phyloP scores from a whole-genome alignment of 2,797 vertebrate species.

The Sphenopsis melanotis region DNA sequence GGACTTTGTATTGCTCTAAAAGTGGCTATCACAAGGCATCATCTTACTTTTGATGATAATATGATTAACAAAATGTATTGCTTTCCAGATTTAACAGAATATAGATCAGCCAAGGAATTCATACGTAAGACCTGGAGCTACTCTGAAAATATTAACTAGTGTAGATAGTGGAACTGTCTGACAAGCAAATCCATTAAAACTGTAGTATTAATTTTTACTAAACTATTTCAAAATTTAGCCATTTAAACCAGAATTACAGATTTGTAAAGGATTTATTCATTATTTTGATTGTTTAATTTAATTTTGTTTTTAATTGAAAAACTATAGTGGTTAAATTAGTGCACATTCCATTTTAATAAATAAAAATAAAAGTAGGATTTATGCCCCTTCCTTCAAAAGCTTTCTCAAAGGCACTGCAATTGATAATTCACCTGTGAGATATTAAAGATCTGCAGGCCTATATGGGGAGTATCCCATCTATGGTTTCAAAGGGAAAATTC shows the following conservation, averaged over 20 bases:
- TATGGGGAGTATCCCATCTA: not conserved
- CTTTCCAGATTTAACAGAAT: not conserved
- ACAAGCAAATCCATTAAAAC: not conserved
- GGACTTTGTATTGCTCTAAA: not conserved
- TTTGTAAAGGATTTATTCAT: slow-evolving; percentile 53
- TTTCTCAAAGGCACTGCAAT: slow-evolving; percentile 19
- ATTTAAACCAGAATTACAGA: slow-evolving; percentile 46
- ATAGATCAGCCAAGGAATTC: not conserved
- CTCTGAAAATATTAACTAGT: not conserved
- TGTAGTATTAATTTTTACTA: not conserved
- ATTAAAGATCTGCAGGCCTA: not conserved
- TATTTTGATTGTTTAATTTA: not conserved
- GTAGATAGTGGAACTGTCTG: not conserved
- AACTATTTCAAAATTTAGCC: not conserved
- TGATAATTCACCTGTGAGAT: slow-evolving; percentile 37
- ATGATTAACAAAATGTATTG: not conserved
- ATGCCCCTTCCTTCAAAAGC: not conserved
- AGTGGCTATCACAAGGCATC: not conserved
- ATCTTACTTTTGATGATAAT: not conserved
- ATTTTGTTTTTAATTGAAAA: not conserved
- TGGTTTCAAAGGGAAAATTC: not conserved
- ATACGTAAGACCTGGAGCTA: not conserved
- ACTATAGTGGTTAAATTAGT: slow-evolving; percentile 11
- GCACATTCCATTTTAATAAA: slow-evolving; percentile 32
- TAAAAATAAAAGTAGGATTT: slow-evolving; percentile 43